phyloP scores from a whole-genome alignment of 1,140 invertebrate genomes.

The Palaemon carinicauda region DNA sequence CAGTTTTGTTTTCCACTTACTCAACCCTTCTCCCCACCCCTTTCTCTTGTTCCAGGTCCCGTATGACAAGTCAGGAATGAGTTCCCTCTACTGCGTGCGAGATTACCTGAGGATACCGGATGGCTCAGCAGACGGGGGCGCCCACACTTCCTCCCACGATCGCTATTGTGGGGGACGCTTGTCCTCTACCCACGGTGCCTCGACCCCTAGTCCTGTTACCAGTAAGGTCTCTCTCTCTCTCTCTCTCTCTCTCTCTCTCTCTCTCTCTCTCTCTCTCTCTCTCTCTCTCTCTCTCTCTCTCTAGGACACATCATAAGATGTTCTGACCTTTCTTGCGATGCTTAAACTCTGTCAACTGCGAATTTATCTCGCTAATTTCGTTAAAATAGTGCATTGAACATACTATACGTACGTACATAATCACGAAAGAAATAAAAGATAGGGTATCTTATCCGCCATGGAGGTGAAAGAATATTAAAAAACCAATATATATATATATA shows the following conservation, averaged over 20 bases:
- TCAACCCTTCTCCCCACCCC: neutral
- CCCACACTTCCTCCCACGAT: constrained; percentile 12
- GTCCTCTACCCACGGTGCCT: constrained; percentile 12
- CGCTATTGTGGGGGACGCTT: constrained; percentile 28
- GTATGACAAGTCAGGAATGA: constrained; percentile 25
- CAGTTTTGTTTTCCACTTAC: too few species aligned
- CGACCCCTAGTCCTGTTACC: constrained; percentile 12
- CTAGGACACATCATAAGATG: neutral
- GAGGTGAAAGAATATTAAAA: too few species aligned
- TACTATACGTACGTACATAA: too few species aligned
- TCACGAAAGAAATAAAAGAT: too few species aligned
- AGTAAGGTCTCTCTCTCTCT: constrained; percentile 12
- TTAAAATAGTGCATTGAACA: too few species aligned
- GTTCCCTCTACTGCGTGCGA: constrained; percentile 37
- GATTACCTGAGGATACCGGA: constrained; percentile 41
- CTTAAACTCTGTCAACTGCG: too few species aligned
- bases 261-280: neutral
- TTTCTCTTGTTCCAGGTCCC: neutral
- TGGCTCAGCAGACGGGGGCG: constrained; percentile 21
- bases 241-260: neutral
- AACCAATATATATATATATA: too few species aligned
- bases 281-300: neutral
- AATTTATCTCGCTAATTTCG: too few species aligned
- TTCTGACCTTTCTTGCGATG: too few species aligned
- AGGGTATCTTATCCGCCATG: too few species aligned